phyloP scores from a whole-genome alignment of 1,140 invertebrate species.

The Philotrypesis tridentata region DNA sequence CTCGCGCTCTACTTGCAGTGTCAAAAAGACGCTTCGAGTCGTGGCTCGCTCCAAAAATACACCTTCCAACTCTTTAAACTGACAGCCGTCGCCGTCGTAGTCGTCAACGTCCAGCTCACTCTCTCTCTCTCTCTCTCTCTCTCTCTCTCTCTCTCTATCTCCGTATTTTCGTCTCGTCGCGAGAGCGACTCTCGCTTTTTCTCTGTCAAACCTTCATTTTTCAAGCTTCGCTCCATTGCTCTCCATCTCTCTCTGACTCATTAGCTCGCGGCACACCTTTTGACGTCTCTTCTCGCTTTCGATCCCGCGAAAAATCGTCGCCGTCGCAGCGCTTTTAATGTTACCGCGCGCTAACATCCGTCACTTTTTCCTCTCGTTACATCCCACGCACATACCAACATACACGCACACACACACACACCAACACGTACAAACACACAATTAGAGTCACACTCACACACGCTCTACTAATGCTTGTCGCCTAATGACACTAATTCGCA shows the following conservation, averaged over 20 bases:
- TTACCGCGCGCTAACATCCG: not conserved
- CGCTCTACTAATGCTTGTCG: constrained; percentile 42
- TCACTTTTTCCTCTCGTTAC: not conserved
- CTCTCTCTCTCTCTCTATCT: not conserved
- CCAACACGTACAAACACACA: not conserved
- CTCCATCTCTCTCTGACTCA: not conserved
- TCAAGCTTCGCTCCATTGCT: not conserved
- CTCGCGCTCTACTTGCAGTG: constrained; percentile 33
- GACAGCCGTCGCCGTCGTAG: constrained; percentile 36
- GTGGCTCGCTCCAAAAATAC: constrained; percentile 38
- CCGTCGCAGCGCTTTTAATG: not conserved
- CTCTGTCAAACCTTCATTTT: constrained; percentile 5
- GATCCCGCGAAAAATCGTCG: not conserved
- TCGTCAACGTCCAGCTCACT: constrained; percentile 22
- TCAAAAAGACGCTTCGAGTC: constrained; percentile 48
- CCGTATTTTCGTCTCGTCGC: constrained; percentile 35
- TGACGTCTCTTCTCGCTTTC: not conserved
- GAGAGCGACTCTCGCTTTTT: not conserved
- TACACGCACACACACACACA: not conserved
- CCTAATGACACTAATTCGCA: constrained; percentile 31
- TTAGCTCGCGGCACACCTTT: not conserved
- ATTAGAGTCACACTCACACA: not conserved
- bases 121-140: not conserved
- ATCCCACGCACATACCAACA: not conserved
- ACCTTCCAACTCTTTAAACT: constrained; percentile 23